Conservation (phyloP, 2,888 invertebrate genomes). For the Eupithecia centaureata region DNA sequence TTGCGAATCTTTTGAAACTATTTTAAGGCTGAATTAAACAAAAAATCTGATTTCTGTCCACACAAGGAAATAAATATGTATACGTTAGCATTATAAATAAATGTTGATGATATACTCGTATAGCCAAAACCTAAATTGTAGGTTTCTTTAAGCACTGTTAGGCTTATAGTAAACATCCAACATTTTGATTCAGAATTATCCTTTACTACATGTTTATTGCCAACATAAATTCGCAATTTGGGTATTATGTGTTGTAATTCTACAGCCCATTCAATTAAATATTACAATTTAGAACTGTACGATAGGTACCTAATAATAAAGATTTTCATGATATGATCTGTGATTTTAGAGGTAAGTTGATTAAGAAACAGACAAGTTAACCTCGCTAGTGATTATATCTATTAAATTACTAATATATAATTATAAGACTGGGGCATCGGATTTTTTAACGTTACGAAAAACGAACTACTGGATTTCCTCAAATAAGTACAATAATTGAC, state of each 20-base stretch:
- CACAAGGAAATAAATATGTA: neutral
- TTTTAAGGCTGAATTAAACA: neutral
- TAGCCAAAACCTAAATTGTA: neutral
- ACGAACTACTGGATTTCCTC: neutral
- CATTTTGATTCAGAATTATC: neutral
- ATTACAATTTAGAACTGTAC: neutral
- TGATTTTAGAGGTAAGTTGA: neutral
- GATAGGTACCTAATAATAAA: neutral
- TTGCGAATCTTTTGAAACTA: neutral
- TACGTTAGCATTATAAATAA: too few relatives aligned
- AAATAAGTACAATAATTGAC: neutral
- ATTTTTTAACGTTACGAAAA: neutral
- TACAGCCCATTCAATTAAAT: neutral
- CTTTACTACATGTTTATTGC: neutral
- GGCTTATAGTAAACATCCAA: neutral
- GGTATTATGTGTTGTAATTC: neutral
- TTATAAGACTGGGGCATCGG: conserved; percentile 27
- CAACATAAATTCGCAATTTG: neutral
- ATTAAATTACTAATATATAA: conserved; percentile 7
- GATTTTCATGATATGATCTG: neutral
- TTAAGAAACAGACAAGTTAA: neutral
- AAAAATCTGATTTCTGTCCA: neutral
- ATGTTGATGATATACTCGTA: too few relatives aligned
- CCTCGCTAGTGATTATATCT: conserved; percentile 16
- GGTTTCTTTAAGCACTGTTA: neutral